Evolutionary conservation across 2,888 invertebrate genomes (phyloP), one percentile per base, ranked within the genome.

Genomic region (Pandemis corylana): DNA sequence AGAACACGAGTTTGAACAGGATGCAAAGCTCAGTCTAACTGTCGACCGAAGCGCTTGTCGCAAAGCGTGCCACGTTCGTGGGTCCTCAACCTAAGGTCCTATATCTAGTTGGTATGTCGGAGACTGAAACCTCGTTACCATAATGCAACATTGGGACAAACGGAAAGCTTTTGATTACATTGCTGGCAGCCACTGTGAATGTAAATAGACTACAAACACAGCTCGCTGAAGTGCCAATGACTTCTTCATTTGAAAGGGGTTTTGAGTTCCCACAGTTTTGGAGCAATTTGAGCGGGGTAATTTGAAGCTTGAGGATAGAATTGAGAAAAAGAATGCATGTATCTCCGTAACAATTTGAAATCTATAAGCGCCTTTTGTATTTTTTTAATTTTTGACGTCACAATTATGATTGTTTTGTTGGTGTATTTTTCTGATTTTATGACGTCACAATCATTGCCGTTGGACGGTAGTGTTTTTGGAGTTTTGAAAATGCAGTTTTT

Each of bases 111-210:
- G 59, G 59, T 12, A 59, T 28, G 59, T 59, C 28, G 28, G 13
- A 1, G 66, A 41, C 68, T n/a, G 82, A 82, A 81, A 81, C 79
- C 83, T 88, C 87, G 89, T 90, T 89, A 90, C 81, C 89, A 90
- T 89, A 89, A 89, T 89, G 89, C 89, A 87, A 88, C 89, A 88
- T 85, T 85, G 89, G 85, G 85, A 86, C 83, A 85, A 75, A 77
- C 84, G 82, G 85, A 84, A 84, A 84, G 85, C 86, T 88, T 89
- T 86, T 89, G 89, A 89, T 89, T 89, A 89, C 89, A 89, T 89
- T 87, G 85, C 86, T 80, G 84, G 80, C 83, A 83, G 82, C 81
- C 83, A 81, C 83, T 79, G 82, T 82, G 88, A 89, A 88, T 89
- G 84, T 85, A 88, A 88, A 89, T 86, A 84, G 79, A 82, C 80